Conservation (phyloP, 53 echinoderm and acorn worm species). For the Echinometra lucunter region DNA sequence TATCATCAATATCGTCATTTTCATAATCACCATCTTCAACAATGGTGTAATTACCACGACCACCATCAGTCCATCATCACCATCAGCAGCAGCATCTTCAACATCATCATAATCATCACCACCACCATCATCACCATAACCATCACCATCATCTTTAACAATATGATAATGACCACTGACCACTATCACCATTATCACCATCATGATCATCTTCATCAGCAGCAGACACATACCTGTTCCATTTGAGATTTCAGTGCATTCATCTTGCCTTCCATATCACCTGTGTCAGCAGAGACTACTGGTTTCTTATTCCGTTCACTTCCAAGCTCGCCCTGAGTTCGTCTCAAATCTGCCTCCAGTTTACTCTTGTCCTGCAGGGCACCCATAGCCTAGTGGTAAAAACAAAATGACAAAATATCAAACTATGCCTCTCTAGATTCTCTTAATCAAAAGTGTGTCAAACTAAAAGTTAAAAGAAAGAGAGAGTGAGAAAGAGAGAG, state of each 20-base stretch:
- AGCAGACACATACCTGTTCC: constrained; percentile 77
- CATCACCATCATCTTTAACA: not conserved
- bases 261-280: constrained; percentile 84
- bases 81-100: not conserved
- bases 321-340: constrained; percentile 81
- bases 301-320: constrained; percentile 51
- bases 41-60: too few relatives aligned
- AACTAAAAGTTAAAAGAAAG: too few relatives aligned
- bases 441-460: not conserved
- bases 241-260: constrained; percentile 80
- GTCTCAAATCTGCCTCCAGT: constrained; percentile 78
- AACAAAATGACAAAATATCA: not conserved
- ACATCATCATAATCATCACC: not conserved
- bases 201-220: not conserved
- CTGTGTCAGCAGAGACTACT: constrained; percentile 57
- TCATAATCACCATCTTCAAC: not conserved
- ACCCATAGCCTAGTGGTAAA: constrained; percentile 75
- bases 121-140: not conserved
- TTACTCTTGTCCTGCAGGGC: constrained; percentile 81
- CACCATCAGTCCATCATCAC: not conserved
- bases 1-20: not conserved
- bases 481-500: not conserved
- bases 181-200: not conserved
- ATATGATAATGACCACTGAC: too few relatives aligned
- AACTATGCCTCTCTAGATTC: not conserved